Base-by-base conservation (phyloP, 2,888 invertebrate species). In the Lepidochitona cinerea region DNA sequence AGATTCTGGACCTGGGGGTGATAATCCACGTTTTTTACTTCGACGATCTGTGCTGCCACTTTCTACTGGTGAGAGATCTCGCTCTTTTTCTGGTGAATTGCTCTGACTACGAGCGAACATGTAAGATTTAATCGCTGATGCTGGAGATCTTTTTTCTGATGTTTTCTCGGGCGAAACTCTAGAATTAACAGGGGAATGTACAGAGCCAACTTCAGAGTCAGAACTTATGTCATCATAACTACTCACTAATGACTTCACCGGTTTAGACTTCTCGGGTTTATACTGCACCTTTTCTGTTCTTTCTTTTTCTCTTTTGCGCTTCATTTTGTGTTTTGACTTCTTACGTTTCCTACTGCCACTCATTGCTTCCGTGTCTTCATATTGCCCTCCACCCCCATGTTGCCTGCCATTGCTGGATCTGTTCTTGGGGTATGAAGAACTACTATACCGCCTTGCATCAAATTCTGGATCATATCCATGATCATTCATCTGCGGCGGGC, bases 181-280 rank as follows among this genome's bases (percentile, higher is more conserved):
- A 33, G 36, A 36, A 36, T n/a, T 35, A 14, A 35, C 52, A 18
- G 33, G 37, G 37, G 72, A 52, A 37, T 65, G 70, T 53, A 68
- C 67, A 36, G 81, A 76, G 3, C 81, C 75, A 29, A 85, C 79
- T n/a, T 84, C 85, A 12, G 85, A 85, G 71, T 86, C 87, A n/a
- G 86, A 87, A 78, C 85, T 86, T 26, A 87, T 83, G 73, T 85
- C 86, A 76, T 87, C 87, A 72, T 87, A 87, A 41, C 81, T 86
- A 2, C 84, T 84, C 66, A 86, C 75, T 70, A 76, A 79, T 18
- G 81, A 77, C 66, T 80, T 77, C 29, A 76, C 79, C 26, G 77
- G 66, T n/a, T 77, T 71, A 35, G 75, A 65, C 64, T 33, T 79
- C 70, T 41, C 69, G 65, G 26, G 74, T 71, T 68, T 76, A 76